A percentile compares a stretch with the other conserved stretches of the same genome.
Evolutionary conservation across 2,888 invertebrate genomes (phyloP).

Genomic region (Mactromeris polynyma): DNA sequence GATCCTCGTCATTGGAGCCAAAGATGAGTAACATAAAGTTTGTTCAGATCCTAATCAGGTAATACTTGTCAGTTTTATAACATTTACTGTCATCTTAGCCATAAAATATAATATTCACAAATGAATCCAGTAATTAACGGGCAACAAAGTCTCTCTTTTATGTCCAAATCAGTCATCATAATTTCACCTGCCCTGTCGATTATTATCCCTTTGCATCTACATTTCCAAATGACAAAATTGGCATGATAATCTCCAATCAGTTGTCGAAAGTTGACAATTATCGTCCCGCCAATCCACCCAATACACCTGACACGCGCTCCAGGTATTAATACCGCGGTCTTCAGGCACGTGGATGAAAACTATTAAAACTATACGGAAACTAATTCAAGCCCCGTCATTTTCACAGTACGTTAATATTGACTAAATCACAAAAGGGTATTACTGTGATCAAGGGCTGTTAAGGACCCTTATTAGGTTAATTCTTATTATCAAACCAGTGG

Average conservation of each 20-base stretch:
- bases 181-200: constrained; percentile 4
- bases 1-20: neutral
- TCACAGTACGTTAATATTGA: constrained; percentile 34
- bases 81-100: neutral
- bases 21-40: neutral
- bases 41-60: neutral
- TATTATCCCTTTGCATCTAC: neutral
- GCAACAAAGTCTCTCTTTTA: neutral
- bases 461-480: constrained; percentile 23
- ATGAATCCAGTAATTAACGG: neutral
- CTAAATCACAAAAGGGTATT: constrained; percentile 24
- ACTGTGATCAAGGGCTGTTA: constrained; percentile 14
- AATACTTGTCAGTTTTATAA: constrained; percentile 11
- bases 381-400: constrained; percentile 52
- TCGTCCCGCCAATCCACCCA: constrained; percentile 31
- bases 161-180: neutral
- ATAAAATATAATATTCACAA: neutral
- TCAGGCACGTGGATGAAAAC: constrained; percentile 36
- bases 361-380: constrained; percentile 31
- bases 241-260: constrained; percentile 34
- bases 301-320: constrained; percentile 47
- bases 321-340: constrained; percentile 34
- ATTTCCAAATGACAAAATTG: constrained; percentile 14
- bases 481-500: constrained; percentile 27
- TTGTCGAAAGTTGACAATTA: constrained; percentile 39